These are phyloP conservation scores for Muscina levida DNA, from an alignment of 2,888 invertebrate genomes.

Conservation along the genomic window DNA sequence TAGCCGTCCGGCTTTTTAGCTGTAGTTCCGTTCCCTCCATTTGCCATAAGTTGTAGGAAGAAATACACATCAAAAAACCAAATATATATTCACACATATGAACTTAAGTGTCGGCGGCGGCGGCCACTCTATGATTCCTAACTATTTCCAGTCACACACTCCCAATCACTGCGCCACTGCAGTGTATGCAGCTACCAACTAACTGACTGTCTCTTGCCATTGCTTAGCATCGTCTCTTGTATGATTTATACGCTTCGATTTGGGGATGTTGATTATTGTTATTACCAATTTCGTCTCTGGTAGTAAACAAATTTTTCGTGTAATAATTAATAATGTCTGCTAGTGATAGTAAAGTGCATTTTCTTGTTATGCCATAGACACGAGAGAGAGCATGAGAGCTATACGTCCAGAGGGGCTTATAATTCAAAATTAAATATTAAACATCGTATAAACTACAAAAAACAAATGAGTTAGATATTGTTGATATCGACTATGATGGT, in stretches of 20 bases:
- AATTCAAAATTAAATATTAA: slow-evolving; percentile 50
- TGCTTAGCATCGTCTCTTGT: neutral
- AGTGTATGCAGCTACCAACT: neutral
- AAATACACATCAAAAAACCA: no score
- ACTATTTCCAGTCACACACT: neutral
- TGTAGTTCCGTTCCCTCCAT: neutral
- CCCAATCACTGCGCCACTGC: neutral
- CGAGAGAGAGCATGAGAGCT: neutral
- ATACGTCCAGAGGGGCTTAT: slow-evolving; percentile 36
- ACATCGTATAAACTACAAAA: neutral
- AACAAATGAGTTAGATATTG: neutral
- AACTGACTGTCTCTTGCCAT: neutral
- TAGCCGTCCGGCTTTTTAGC: neutral
- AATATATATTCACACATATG: slow-evolving; percentile 49
- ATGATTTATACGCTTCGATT: slow-evolving; percentile 61
- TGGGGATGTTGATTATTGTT: slow-evolving; percentile 55
- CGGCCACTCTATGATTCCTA: neutral
- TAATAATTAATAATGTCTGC: slow-evolving; percentile 62
- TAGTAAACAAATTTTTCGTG: slow-evolving; percentile 50
- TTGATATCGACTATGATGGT: no score
- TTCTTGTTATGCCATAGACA: slow-evolving; percentile 43
- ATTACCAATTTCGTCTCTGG: slow-evolving; percentile 8
- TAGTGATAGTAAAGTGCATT: slow-evolving; percentile 57
- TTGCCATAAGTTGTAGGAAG: no score
- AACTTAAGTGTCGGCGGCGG: neutral